Evolutionary conservation across 2,113 vertebrate species (phyloP), one percentile per base, ranked within the genome.

Genomic region (Cynoglossus semilaevis): DNA sequence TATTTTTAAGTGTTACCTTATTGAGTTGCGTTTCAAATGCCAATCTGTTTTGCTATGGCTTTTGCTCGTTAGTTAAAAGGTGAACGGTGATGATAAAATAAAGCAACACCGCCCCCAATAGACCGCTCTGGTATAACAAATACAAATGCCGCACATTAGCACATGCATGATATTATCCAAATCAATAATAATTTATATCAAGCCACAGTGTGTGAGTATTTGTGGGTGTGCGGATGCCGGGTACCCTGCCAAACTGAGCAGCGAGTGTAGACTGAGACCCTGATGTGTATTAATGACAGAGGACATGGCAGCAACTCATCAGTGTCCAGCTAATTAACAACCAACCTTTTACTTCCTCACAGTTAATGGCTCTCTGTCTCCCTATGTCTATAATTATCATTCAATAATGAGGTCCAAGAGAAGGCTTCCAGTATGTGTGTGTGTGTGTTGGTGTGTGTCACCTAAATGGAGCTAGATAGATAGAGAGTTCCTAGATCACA

Each of bases 371-470:
- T 72, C 72, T 52, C 77, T 72, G 65, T 77, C 73, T 72, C 51
- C 43, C 70, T 54, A 67, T 81, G 77, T 80, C 88, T 89, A 89
- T 87, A 85, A 88, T 89, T 89, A 89, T 82, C 84, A 64, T 70
- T 80, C 72, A 72, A 79, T 89, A 82, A 86, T 87, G 71, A 88
- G 79, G 45, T 85, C 79, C 75, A 68, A 80, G 80, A 76, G 64
- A 73, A 70, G 77, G 34, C 5, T 0, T 44, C 55, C 36, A 52
- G 36, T 55, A 50, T 64, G 51, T 62, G 51, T 51, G 29, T 41
- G 44, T 46, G 46, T 16, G 37, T 16, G 51, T 51, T n/a, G n/a
- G 18, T 22, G 9, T 15, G 11, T 48, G 65, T n/a, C 37, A 54
- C 13, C 13, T 5, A 41, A 8, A 50, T 15, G 22, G 40, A 48